A percentile compares a stretch with the other conserved stretches of the same genome.
Evolutionary conservation across 1,140 invertebrate genomes (phyloP).

Genomic region (Contarinia nasturtii): DNA sequence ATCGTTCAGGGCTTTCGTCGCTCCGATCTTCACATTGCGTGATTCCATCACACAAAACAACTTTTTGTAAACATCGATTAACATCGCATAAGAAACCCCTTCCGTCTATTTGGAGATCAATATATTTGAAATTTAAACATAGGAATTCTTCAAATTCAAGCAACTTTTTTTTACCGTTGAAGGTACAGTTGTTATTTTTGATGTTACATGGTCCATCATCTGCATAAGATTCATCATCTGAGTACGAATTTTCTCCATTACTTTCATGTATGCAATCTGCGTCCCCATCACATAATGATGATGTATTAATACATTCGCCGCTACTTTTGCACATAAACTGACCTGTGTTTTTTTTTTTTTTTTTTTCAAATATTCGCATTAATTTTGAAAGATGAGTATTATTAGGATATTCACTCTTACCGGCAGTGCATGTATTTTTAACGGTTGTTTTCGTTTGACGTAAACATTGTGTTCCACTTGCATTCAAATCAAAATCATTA

Average conservation of each 20-base stretch:
- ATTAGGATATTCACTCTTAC: neutral
- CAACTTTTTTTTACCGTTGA: too few species aligned
- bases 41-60: conserved; percentile 45
- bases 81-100: conserved; percentile 28
- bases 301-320: conserved; percentile 28
- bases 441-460: conserved; percentile 7
- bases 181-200: conserved; percentile 1
- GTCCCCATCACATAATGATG: conserved; percentile 55
- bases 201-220: conserved; percentile 20
- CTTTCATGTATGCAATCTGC: too few species aligned
- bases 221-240: conserved; percentile 54
- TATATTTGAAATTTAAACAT: too few species aligned
- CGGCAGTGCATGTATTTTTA: neutral
- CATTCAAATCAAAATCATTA: conserved; percentile 17
- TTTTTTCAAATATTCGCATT: too few species aligned
- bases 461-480: conserved; percentile 17
- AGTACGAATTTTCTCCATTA: too few species aligned
- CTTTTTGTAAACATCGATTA: conserved; percentile 37
- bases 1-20: conserved; percentile 37
- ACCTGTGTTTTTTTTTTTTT: neutral
- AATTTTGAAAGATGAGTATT: too few species aligned
- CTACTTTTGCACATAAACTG: conserved; percentile 11
- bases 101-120: neutral
- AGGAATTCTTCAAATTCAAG: too few species aligned
- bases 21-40: conserved; percentile 43